These are phyloP conservation scores for Varanus salvator DNA, from an alignment of 2,113 vertebrate species.

Conservation along the genomic window DNA sequence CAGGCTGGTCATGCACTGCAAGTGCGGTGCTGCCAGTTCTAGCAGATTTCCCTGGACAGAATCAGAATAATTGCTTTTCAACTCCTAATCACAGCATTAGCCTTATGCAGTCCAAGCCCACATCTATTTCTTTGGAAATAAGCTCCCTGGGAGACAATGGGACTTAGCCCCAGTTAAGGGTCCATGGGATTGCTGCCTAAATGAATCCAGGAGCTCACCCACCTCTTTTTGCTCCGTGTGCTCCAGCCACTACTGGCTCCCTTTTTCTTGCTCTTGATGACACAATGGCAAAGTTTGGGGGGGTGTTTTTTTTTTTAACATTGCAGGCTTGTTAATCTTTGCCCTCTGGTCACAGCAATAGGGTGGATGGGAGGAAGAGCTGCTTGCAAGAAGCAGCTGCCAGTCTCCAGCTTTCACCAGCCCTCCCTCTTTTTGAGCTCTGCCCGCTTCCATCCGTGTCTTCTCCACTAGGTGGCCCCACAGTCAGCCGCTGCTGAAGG, in stretches of 20 bases:
- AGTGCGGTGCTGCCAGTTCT: conserved; percentile 3
- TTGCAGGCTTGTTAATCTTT: conserved; percentile 48
- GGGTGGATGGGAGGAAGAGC: conserved; percentile 37
- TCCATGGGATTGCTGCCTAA: not conserved
- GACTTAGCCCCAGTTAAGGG: not conserved
- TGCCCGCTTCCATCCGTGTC: conserved; percentile 52
- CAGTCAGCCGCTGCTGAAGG: conserved; percentile 54
- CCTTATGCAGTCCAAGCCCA: not conserved
- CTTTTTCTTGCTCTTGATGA: conserved; percentile 33
- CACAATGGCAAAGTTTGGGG: conserved; percentile 31
- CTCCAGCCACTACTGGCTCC: conserved; percentile 12
- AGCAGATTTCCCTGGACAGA: not conserved
- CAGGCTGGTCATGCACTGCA: not conserved
- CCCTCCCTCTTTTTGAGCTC: conserved; percentile 32
- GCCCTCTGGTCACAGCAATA: conserved; percentile 29
- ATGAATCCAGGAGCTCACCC: not conserved
- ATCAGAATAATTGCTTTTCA: not conserved
- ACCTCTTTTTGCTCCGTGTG: conserved; percentile 3
- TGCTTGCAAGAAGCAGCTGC: conserved; percentile 55
- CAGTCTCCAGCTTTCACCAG: conserved; percentile 45
- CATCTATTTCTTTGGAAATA: not conserved
- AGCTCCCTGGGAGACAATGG: not conserved
- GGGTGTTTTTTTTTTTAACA: not conserved
- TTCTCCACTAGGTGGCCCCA: conserved; percentile 68
- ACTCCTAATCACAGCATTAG: not conserved